A percentile compares a stretch with the other conserved stretches of the same genome.
These are phyloP conservation scores for Epinephelus malabaricus DNA, from an alignment of 2,797 vertebrate genomes.

Conservation along the genomic window DNA sequence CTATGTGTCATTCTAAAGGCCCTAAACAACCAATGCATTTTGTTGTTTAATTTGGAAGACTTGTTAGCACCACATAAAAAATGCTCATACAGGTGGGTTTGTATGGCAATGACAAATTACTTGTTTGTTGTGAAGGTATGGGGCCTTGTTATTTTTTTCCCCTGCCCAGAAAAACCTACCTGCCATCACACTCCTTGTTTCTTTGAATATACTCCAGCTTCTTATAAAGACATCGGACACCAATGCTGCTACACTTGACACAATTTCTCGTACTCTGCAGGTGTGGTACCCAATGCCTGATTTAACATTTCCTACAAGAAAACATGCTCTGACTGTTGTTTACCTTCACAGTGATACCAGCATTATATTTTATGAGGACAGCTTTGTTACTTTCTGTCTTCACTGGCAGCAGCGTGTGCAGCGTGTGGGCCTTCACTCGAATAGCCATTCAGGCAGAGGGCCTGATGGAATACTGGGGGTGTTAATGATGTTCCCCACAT, in stretches of 20 bases:
- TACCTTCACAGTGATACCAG: background rate
- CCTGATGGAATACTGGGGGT: conserved; percentile 56
- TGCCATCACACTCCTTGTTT: background rate
- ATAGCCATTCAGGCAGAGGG: conserved; percentile 32
- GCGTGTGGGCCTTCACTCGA: conserved; percentile 31
- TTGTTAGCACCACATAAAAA: too few species aligned
- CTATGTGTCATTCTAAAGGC: too few species aligned
- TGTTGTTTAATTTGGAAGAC: too few species aligned
- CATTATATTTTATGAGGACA: conserved; percentile 4
- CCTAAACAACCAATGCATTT: too few species aligned
- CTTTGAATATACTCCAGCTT: background rate
- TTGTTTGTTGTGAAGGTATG: background rate
- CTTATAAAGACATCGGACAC: background rate
- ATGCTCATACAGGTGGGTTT: background rate
- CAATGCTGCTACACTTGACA: background rate
- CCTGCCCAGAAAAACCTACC: background rate
- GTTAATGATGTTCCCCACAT: conserved; percentile 68
- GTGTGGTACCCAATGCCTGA: background rate
- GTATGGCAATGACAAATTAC: background rate
- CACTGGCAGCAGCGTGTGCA: conserved; percentile 52
- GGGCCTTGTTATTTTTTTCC: background rate
- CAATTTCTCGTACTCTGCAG: background rate
- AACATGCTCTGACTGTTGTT: background rate
- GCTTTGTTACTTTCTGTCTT: conserved; percentile 20
- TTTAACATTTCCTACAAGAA: background rate